These are phyloP conservation scores for Timandra comae DNA, from an alignment of 2,888 invertebrate species.

Conservation along the genomic window DNA sequence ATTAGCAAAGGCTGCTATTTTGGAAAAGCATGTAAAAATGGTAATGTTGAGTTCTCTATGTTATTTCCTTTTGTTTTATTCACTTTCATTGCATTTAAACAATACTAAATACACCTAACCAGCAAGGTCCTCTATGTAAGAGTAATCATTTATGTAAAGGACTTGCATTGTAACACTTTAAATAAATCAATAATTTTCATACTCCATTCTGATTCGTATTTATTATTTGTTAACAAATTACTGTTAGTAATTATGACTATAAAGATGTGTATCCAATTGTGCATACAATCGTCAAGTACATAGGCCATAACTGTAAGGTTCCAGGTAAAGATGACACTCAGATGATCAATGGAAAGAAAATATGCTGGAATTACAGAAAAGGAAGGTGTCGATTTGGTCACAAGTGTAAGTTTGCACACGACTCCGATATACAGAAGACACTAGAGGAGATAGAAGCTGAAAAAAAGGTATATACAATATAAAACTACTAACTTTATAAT, in stretches of 20 bases:
- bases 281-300: slow-evolving; percentile 76
- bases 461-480: slow-evolving; percentile 62
- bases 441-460: slow-evolving; percentile 76
- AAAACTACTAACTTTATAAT: too few relatives aligned
- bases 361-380: slow-evolving; percentile 95
- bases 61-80: slow-evolving; percentile 5
- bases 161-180: too few relatives aligned
- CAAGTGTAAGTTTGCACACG: slow-evolving; percentile 94
- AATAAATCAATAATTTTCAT: too few relatives aligned
- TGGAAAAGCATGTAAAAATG: slow-evolving; percentile 96
- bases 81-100: slow-evolving; percentile 6
- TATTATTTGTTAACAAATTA: too few relatives aligned
- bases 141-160: too few relatives aligned
- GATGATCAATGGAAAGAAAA: slow-evolving; percentile 90
- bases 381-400: slow-evolving; percentile 94
- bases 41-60: slow-evolving; percentile 78
- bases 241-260: too few relatives aligned
- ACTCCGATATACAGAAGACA: slow-evolving; percentile 86
- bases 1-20: slow-evolving; percentile 87
- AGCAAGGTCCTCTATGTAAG: too few relatives aligned
- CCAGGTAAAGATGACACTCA: slow-evolving; percentile 82
- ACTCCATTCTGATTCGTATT: too few relatives aligned
- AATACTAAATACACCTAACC: too few relatives aligned
- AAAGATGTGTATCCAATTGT: slow-evolving; percentile 45
- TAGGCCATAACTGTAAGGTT: slow-evolving; percentile 76